These are phyloP conservation scores for Cnemophilus loriae DNA, from an alignment of 2,113 vertebrate species.

Conservation along the genomic window DNA sequence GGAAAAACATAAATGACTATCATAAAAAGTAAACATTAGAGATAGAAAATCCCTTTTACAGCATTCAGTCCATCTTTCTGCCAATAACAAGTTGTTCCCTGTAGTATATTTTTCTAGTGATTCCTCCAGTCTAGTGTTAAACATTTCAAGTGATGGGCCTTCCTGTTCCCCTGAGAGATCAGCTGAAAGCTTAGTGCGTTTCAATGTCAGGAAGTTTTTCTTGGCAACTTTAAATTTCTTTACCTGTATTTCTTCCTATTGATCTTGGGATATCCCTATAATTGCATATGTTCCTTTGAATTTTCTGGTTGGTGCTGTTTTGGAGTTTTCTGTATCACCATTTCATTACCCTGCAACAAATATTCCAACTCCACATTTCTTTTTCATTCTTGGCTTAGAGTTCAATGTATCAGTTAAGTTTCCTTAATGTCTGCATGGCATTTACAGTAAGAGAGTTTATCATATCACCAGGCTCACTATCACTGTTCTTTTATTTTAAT, in stretches of 20 bases:
- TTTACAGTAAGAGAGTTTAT: neutral
- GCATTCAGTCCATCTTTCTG: constrained; percentile 58
- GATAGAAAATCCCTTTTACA: constrained; percentile 56
- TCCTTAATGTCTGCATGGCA: neutral
- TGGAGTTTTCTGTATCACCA: neutral
- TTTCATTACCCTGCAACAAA: neutral
- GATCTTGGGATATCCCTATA: neutral
- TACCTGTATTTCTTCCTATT: neutral
- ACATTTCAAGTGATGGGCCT: constrained; percentile 5
- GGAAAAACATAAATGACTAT: constrained; percentile 56
- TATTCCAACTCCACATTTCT: neutral
- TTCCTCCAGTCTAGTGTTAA: constrained; percentile 10
- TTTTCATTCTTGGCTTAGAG: neutral
- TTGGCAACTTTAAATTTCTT: neutral
- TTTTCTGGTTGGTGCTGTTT: neutral
- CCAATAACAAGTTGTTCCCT: constrained; percentile 43
- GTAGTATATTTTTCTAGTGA: constrained; percentile 23
- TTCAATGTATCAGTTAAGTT: neutral
- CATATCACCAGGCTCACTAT: neutral
- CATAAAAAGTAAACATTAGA: constrained; percentile 64
- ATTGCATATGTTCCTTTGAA: neutral
- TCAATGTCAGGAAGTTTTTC: constrained; percentile 52
- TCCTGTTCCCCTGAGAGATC: neutral
- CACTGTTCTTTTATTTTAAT: neutral
- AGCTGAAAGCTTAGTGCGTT: neutral